Evolutionary conservation across 2,113 vertebrate genomes (phyloP).

Genomic region (Accipiter cooperii): DNA sequence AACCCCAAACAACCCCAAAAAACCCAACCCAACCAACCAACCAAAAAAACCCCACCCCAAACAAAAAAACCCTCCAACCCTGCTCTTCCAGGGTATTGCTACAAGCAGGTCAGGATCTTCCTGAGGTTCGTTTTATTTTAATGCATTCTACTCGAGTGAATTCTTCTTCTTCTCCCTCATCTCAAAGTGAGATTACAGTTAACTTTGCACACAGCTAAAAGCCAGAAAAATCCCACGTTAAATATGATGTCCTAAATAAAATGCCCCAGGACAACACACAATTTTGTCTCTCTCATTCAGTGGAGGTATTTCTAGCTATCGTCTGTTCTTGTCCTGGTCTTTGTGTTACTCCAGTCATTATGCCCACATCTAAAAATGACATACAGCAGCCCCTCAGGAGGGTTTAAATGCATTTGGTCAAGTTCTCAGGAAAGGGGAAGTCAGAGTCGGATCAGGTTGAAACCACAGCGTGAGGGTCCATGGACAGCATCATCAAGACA

Average conservation of each 20-base stretch:
- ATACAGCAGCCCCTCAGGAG: neutral
- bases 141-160: neutral
- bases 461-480: conserved; percentile 27
- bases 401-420: conserved; percentile 30
- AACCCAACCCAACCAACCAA: neutral
- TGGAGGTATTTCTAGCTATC: neutral
- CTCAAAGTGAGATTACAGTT: neutral
- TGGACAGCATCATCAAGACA: conserved; percentile 25
- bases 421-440: neutral
- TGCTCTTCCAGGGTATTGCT: neutral
- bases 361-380: neutral
- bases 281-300: neutral
- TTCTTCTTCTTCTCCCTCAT: neutral
- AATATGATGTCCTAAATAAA: neutral
- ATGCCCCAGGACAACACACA: rapidly evolving
- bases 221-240: neutral
- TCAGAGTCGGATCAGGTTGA: conserved; percentile 15
- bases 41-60: neutral
- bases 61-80: too few relatives aligned
- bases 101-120: neutral
- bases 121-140: neutral
- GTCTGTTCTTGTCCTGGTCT: neutral
- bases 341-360: neutral
- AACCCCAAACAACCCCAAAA: too few relatives aligned
- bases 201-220: neutral